Base-by-base conservation (phyloP, 1,140 invertebrate genomes). In the Holotrichia oblita region DNA sequence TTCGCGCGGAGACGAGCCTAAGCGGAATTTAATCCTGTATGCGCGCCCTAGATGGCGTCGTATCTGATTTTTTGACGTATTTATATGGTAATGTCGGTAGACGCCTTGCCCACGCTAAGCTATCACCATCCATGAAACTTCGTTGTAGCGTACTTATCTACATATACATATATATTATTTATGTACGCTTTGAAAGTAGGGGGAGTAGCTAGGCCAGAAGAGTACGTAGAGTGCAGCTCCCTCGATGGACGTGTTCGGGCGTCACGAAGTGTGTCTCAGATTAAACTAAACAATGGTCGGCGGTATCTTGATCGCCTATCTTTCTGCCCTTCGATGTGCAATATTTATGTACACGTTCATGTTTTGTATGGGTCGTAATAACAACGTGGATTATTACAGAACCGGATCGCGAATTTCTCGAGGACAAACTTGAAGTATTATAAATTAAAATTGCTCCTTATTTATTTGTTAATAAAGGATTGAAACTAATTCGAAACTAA, bases 21-120 rank as follows among this genome's bases (percentile, higher is more conserved):
- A 34, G 27, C 27, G 27, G 27, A 34, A 34, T 34, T 34, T 34
- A 34, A 34, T 34, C 27, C 27, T 34, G 27, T 34, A 4, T 34
- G 4, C 27, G 14, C 48, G 14, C 14, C 6, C 48, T 55, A 55
- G 48, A 55, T 55, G 48, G 48, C 48, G 48, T 17, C 14, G 14
- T 55, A 55, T 55, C 48, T 55, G 48, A 55, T 55, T 55, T 55
- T 55, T 55, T 55, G 48, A 55, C 48, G 17, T 55, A 55, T 55
- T 55, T 55, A 55, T 55, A 55, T 55, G 48, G 48, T 55, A 55
- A 55, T 55, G 48, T 34, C 48, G 48, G 17, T 55, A 17, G 27
- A 34, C 27, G 48, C 17, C 48, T 17, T 55, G 48, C 48, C 48
- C 48, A 55, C 48, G 14, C 48, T 34, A 34, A 34, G 27, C 27